These are phyloP conservation scores for Parthenolecanium corni DNA, from an alignment of 2,888 invertebrate species.

Conservation along the genomic window DNA sequence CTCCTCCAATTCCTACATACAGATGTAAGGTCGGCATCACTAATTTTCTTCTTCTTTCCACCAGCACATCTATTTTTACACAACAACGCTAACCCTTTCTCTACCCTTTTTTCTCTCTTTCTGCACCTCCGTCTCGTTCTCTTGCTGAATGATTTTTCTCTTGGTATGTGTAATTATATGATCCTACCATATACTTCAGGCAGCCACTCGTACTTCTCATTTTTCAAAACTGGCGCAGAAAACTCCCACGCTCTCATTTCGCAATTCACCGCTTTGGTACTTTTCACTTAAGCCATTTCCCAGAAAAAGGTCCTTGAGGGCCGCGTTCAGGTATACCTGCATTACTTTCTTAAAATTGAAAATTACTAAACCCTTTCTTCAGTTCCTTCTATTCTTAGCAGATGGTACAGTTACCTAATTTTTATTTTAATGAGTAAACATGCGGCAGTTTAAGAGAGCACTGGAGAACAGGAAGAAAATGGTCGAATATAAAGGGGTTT, in stretches of 20 bases:
- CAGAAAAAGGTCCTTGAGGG: not conserved
- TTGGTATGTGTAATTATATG: no score
- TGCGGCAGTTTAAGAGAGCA: not conserved
- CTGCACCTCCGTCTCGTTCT: not conserved
- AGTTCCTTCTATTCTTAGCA: not conserved
- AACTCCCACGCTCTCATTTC: slow-evolving; percentile 1
- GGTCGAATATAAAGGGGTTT: not conserved
- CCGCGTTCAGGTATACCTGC: no score
- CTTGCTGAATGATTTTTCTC: not conserved
- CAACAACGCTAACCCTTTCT: not conserved
- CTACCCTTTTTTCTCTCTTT: not conserved
- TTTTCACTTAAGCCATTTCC: not conserved
- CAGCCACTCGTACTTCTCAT: no score
- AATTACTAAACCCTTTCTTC: not conserved
- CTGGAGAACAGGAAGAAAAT: not conserved
- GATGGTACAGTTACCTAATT: slow-evolving; percentile 3
- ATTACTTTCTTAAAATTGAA: not conserved
- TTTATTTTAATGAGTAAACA: not conserved
- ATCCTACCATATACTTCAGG: no score
- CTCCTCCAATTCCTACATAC: not conserved
- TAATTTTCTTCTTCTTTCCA: slow-evolving; percentile 5
- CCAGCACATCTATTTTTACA: not conserved
- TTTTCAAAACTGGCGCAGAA: not conserved
- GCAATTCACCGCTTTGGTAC: not conserved
- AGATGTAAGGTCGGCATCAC: slow-evolving; percentile 23